Percentiles rank a stretch among this genome's conserved stretches.
Evolutionary conservation across 2,888 invertebrate genomes (phyloP).

Genomic region (Lepidocyrtoides sp.): DNA sequence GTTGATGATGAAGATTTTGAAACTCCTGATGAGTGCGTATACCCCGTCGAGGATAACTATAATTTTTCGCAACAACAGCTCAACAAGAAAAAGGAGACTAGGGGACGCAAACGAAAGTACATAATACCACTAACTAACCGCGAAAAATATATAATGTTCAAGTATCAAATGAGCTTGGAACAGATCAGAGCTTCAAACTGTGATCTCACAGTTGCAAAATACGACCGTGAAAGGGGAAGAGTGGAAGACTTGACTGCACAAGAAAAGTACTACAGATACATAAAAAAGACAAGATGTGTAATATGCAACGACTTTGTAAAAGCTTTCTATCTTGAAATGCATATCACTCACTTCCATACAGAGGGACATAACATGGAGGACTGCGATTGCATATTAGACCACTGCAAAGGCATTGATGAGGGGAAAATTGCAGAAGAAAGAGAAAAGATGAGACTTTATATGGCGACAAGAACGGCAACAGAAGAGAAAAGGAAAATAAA

Average conservation of each 20-base stretch:
- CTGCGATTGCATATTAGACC: neutral
- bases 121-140: neutral
- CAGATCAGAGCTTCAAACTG: neutral
- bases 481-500: no score
- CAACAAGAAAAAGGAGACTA: neutral
- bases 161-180: neutral
- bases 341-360: neutral
- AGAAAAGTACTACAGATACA: neutral
- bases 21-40: no score
- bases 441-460: no score
- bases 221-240: no score
- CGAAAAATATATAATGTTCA: neutral
- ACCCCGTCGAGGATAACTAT: no score
- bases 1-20: neutral
- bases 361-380: neutral
- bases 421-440: neutral
- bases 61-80: no score
- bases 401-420: neutral
- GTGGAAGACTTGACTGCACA: no score
- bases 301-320: neutral
- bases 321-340: neutral
- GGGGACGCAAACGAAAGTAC: neutral
- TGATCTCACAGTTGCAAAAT: no score
- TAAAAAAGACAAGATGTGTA: neutral
- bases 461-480: no score